Percentiles rank a stretch among this genome's conserved stretches.
These are phyloP conservation scores for Pelagia noctiluca DNA, from an alignment of 30 jellyfish, hydroid and myxozoan genomes.

Conservation along the genomic window DNA sequence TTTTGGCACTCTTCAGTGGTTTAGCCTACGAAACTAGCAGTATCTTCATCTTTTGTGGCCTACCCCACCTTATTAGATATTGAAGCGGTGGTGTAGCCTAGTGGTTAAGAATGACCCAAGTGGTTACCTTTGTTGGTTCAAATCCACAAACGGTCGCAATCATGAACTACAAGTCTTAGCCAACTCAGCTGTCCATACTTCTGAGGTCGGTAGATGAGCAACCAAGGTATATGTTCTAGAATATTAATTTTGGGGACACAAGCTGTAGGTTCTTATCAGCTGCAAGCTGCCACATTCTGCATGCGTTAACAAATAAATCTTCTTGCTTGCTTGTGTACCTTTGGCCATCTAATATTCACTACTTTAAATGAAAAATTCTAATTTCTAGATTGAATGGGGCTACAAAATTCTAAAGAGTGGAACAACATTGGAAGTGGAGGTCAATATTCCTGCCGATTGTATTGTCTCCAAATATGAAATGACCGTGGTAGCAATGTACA, in stretches of 20 bases:
- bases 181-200: too few species aligned
- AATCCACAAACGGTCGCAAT: too few species aligned
- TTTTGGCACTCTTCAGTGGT: too few species aligned
- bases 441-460: slow-evolving; percentile 57
- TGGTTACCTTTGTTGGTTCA: too few species aligned
- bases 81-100: too few species aligned
- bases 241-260: background rate
- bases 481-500: slow-evolving; percentile 48
- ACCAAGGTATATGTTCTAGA: background rate
- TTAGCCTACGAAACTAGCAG: too few species aligned
- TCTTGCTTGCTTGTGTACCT: background rate
- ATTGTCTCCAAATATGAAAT: slow-evolving; percentile 57
- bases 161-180: too few species aligned
- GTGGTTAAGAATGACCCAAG: too few species aligned
- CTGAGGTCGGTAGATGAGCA: background rate
- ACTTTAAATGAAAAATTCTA: background rate
- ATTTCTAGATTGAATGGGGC: slow-evolving; percentile 57
- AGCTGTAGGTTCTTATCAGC: too few species aligned
- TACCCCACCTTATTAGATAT: too few species aligned
- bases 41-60: too few species aligned
- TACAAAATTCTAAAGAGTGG: slow-evolving; percentile 40
- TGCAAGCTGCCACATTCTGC: too few species aligned
- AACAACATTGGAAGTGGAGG: slow-evolving; percentile 40
- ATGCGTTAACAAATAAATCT: background rate
- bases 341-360: background rate